Evolutionary conservation across 1,140 invertebrate genomes (phyloP), one percentile per base, ranked within the genome.

Genomic region (Drosophila rufa): DNA sequence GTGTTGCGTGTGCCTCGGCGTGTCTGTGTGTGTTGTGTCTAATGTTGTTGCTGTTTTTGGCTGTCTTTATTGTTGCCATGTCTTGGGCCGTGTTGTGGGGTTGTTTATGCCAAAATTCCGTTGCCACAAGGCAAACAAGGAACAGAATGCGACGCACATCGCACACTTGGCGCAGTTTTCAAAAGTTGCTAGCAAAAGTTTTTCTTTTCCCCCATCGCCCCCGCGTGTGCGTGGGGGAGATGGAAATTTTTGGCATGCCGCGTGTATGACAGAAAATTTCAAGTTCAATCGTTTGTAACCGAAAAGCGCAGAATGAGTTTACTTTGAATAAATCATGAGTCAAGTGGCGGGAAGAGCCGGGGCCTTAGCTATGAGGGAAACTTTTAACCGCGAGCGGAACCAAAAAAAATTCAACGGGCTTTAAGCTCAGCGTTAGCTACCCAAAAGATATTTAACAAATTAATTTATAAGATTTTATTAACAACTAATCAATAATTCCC

Each of bases 321-420:
- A 87, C 74, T 84, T 80, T 89, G 85, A 87, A 87, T 87, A 87
- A 87, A 84, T 87, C 84, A 87, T 79, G 73, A 80, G 77, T 65
- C 61, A 68, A 68, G 61, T 74, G 57, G 40, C 27, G 40, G 55
- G 43, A 22, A 19, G 30, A 36, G 30, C 14, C 6, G 30, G 30
- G 45, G 43, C 42, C 47, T 61, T 25, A 70, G 59, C 79, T 79
- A 82, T 58, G 61, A 50, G 2, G 30, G 14, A 77, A 60, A 76
- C 73, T 76, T 75, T 65, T 76, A 45, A 64, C 36, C 53, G 30
- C 30, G 22, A 27, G 14, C 12, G n/a, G 25, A 42, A 33, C 19
- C 19, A 40, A 53, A 57, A 47, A 47, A 53, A 36, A 11, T 11
- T 3, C 0, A 36, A 19, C 7, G 14, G 40, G 27, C 27, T 42